These are phyloP conservation scores for Sus scrofa DNA, from an alignment of 2,113 vertebrate genomes.

Conservation along the genomic window T2T-Sscrofa CM000829.6:68527501-68528000, in stretches of 20 bases:
- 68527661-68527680: constrained; percentile 64
- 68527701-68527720: constrained; percentile 86
- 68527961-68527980: constrained; percentile 82
- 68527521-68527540: background rate
- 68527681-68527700: constrained; percentile 83
- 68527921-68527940: constrained; percentile 88
- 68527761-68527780: constrained; percentile 88
- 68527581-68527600: background rate
- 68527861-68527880: constrained; percentile 90
- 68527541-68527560: background rate
- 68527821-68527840: constrained; percentile 92
- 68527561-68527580: constrained; percentile 48
- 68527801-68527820: constrained; percentile 92
- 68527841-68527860: constrained; percentile 86
- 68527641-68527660: constrained; percentile 57
- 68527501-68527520: background rate
- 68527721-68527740: constrained; percentile 47
- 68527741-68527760: constrained; percentile 71
- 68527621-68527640: background rate
- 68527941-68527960: constrained; percentile 88
- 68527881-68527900: constrained; percentile 90
- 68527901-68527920: constrained; percentile 89
- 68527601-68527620: background rate
- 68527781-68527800: constrained; percentile 87
- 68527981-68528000: constrained; percentile 85